Percentiles rank a stretch among this genome's conserved stretches.
Conservation (phyloP, 1,140 invertebrate genomes). For the Bombus difficillimus region DNA sequence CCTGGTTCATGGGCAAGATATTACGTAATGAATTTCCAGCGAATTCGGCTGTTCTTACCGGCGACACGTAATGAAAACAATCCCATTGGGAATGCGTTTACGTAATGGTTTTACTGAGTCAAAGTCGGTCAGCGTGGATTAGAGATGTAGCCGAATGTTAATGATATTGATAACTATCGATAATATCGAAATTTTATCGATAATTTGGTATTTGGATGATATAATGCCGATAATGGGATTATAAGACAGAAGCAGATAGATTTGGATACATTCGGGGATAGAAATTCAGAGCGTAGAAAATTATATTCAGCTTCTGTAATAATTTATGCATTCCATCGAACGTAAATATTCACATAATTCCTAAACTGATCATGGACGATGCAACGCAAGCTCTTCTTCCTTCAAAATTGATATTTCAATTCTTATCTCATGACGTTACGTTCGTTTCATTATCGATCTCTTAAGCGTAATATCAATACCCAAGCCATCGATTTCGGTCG, state of each 20-base stretch:
- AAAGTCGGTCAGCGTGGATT: background rate
- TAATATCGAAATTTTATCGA: background rate
- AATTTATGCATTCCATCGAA: too few species aligned
- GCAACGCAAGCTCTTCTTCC: too few species aligned
- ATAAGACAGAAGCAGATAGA: background rate
- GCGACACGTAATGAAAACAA: slow-evolving; percentile 14
- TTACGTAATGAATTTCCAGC: slow-evolving; percentile 24
- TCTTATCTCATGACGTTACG: too few species aligned
- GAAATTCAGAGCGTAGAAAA: too few species aligned
- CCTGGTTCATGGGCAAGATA: background rate
- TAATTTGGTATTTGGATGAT: background rate
- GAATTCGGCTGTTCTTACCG: background rate
- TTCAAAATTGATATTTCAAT: too few species aligned
- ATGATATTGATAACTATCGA: background rate
- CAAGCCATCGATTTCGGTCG: too few species aligned
- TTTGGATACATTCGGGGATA: background rate
- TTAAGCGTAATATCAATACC: too few species aligned
- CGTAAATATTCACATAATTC: too few species aligned
- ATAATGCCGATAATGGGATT: background rate
- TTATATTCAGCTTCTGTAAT: too few species aligned
- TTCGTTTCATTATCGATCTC: too few species aligned
- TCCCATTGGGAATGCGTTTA: background rate
- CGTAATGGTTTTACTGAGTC: slow-evolving; percentile 8
- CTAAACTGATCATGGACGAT: too few species aligned
- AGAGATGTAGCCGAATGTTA: background rate